These are phyloP conservation scores for Pocillopora damicornis DNA, from an alignment of 64 coral and sea anemone genomes.

Conservation along the genomic window DNA sequence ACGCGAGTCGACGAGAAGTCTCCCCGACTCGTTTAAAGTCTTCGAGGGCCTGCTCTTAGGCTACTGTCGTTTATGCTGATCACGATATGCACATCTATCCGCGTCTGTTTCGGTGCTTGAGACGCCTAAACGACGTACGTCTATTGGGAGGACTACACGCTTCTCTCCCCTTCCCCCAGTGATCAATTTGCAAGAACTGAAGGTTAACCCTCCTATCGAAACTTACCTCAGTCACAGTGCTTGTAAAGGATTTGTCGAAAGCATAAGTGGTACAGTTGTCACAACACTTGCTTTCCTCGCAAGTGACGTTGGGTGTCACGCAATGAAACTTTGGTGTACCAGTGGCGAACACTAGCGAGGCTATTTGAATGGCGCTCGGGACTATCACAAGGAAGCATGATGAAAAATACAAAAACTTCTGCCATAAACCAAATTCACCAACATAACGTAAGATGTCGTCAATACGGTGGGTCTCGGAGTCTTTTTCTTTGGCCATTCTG, in stretches of 20 bases:
- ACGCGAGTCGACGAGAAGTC: too few relatives aligned
- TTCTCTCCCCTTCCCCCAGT: too few relatives aligned
- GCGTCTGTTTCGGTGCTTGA: too few relatives aligned
- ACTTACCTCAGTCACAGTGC: conserved; percentile 75
- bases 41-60: too few relatives aligned
- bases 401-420: conserved; percentile 39
- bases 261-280: conserved; percentile 62
- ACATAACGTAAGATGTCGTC: conserved; percentile 57
- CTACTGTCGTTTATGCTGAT: too few relatives aligned
- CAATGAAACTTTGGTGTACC: conserved; percentile 56
- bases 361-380: conserved; percentile 37
- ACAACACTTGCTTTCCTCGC: conserved; percentile 38
- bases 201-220: background rate
- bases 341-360: conserved; percentile 49
- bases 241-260: conserved; percentile 66
- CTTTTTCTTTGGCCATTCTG: background rate
- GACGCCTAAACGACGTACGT: too few relatives aligned
- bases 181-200: too few relatives aligned
- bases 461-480: background rate
- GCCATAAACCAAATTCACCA: conserved; percentile 45
- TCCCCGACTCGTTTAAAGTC: too few relatives aligned
- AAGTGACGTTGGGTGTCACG: conserved; percentile 33
- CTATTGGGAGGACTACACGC: too few relatives aligned
- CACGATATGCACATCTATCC: too few relatives aligned
- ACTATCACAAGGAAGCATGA: conserved; percentile 38